These are phyloP conservation scores for Chamaea fasciata DNA, from an alignment of 2,113 vertebrate genomes.

Conservation along the genomic window DNA sequence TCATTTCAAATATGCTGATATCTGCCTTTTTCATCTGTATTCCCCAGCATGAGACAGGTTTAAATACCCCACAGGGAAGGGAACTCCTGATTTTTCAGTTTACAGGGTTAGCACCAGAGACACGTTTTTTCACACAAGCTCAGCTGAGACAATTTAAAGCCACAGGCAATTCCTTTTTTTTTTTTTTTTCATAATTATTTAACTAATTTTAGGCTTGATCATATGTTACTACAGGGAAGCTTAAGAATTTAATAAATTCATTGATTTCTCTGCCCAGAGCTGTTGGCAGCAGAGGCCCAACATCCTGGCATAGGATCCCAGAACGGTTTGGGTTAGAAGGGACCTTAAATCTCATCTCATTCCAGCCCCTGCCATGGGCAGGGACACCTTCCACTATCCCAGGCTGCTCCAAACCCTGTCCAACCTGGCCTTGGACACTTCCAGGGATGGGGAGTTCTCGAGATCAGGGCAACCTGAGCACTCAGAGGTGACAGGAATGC, in stretches of 20 bases:
- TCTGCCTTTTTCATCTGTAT: neutral
- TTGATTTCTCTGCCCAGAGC: neutral
- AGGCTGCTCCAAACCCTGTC: neutral
- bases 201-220: neutral
- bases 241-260: neutral
- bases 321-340: neutral
- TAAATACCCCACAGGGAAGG: neutral
- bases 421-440: neutral
- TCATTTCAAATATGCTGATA: neutral
- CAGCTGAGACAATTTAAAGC: neutral
- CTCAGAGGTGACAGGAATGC: neutral
- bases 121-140: neutral
- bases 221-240: neutral
- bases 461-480: neutral
- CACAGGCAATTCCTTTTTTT: neutral
- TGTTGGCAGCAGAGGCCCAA: neutral
- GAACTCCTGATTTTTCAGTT: neutral
- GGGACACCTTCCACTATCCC: neutral
- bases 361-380: neutral
- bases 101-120: neutral
- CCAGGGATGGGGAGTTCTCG: neutral
- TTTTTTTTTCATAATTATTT: neutral
- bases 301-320: neutral
- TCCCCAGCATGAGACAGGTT: neutral
- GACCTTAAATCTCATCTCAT: neutral